These are phyloP conservation scores for Drosophila pachea DNA, from an alignment of 1,140 invertebrate species.

Conservation along the genomic window DNA sequence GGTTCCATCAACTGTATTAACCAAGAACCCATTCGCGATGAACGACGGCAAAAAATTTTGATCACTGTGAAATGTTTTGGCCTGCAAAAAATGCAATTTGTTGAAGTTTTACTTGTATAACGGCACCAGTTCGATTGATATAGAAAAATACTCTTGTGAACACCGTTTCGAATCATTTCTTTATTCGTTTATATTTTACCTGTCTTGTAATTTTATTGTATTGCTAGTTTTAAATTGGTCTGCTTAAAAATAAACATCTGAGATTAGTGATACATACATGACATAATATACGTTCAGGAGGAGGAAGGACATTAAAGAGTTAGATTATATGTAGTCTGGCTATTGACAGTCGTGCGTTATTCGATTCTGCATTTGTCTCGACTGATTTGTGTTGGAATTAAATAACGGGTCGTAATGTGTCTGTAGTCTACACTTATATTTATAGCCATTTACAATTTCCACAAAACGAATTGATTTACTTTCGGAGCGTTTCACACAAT, in stretches of 20 bases:
- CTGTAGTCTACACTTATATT: constrained; percentile 16
- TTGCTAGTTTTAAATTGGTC: constrained; percentile 73
- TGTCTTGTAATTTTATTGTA: constrained; percentile 48
- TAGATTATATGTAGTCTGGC: constrained; percentile 14
- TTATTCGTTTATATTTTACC: constrained; percentile 55
- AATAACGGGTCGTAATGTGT: background rate
- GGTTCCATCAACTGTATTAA: constrained; percentile 45
- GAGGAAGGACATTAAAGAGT: constrained; percentile 21
- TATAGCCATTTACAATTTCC: constrained; percentile 55
- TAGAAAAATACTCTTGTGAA: background rate
- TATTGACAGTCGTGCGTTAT: constrained; percentile 7
- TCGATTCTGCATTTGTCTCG: constrained; percentile 5
- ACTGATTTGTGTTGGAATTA: constrained; percentile 4
- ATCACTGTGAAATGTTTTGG: constrained; percentile 68
- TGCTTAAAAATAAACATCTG: constrained; percentile 61
- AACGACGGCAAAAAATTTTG: constrained; percentile 37
- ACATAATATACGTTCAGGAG: constrained; percentile 36
- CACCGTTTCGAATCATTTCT: constrained; percentile 13
- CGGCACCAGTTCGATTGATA: background rate
- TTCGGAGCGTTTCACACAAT: constrained; percentile 39
- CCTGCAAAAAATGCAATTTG: constrained; percentile 59
- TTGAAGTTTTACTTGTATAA: constrained; percentile 68
- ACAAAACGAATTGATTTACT: constrained; percentile 47
- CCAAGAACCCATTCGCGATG: constrained; percentile 30
- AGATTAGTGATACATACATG: constrained; percentile 40